Evolutionary conservation across 2,888 invertebrate species (phyloP).

Genomic region (Synanthedon andrenaeformis): DNA sequence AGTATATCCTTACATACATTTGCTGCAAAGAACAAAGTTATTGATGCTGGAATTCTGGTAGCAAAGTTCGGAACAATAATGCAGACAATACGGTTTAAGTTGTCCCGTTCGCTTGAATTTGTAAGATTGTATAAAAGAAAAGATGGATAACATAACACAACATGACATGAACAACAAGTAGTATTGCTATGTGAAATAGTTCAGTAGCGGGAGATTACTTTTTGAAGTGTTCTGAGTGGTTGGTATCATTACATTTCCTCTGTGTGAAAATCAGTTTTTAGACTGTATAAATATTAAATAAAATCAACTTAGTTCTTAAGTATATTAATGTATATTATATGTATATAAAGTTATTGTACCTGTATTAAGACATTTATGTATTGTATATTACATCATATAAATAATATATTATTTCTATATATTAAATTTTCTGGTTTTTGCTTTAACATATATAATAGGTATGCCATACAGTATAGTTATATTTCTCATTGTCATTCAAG

Average conservation of each 20-base stretch:
- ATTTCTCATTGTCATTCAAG: too few species aligned
- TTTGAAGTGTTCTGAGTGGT: constrained; percentile 12
- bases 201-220: constrained; percentile 14
- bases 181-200: constrained; percentile 16
- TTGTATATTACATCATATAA: too few species aligned
- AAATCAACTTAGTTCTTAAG: too few species aligned
- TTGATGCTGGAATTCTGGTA: neutral
- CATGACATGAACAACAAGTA: constrained; percentile 9
- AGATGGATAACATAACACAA: constrained; percentile 4
- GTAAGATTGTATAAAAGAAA: neutral
- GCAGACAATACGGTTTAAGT: neutral
- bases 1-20: constrained; percentile 2
- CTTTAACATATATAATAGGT: too few species aligned
- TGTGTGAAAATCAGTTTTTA: neutral
- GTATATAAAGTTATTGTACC: too few species aligned
- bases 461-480: too few species aligned
- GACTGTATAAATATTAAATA: neutral
- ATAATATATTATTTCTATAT: too few species aligned
- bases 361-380: too few species aligned
- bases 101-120: neutral
- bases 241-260: neutral
- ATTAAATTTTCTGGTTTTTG: too few species aligned
- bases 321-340: too few species aligned
- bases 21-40: neutral
- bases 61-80: neutral